Evolutionary conservation across 2,797 vertebrate species (phyloP).

Genomic region (Semaprochilodus insignis): DNA sequence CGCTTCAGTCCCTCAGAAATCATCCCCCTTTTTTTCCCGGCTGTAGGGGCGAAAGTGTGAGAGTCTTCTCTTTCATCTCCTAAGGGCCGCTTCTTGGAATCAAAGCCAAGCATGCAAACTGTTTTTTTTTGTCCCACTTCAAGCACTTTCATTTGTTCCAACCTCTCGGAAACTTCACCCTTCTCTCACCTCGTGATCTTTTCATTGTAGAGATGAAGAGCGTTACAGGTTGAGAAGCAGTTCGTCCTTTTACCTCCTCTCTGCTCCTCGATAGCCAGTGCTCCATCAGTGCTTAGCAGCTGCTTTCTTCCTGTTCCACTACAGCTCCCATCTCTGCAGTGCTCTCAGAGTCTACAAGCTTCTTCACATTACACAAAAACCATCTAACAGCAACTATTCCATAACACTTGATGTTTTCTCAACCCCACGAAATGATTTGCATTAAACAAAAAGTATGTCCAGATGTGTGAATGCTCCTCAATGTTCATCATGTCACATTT

Average conservation of each 20-base stretch:
- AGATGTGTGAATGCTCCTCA: too few species aligned
- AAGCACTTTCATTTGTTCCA: neutral
- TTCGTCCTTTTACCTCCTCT: neutral
- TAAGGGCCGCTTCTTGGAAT: neutral
- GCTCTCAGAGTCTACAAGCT: neutral
- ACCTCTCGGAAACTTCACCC: neutral
- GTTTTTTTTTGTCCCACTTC: slow-evolving; percentile 7
- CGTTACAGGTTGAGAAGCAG: neutral
- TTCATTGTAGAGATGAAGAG: slow-evolving; percentile 24
- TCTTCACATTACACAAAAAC: neutral
- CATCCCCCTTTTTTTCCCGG: slow-evolving; percentile 21
- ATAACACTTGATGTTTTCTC: too few species aligned
- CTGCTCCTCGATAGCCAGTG: neutral
- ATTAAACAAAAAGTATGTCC: too few species aligned
- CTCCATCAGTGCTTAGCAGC: slow-evolving; percentile 14
- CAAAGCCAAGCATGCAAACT: slow-evolving; percentile 8
- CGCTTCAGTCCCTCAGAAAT: slow-evolving; percentile 13
- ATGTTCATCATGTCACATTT: too few species aligned
- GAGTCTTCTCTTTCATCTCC: slow-evolving; percentile 25
- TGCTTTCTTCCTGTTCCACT: neutral
- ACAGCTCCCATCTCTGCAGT: neutral
- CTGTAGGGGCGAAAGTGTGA: slow-evolving; percentile 1
- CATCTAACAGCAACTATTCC: too few species aligned
- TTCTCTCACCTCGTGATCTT: slow-evolving; percentile 2
- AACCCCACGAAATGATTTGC: too few species aligned